phyloP scores from a whole-genome alignment of 2,113 vertebrate genomes.

The Talpa occidentalis region DNA sequence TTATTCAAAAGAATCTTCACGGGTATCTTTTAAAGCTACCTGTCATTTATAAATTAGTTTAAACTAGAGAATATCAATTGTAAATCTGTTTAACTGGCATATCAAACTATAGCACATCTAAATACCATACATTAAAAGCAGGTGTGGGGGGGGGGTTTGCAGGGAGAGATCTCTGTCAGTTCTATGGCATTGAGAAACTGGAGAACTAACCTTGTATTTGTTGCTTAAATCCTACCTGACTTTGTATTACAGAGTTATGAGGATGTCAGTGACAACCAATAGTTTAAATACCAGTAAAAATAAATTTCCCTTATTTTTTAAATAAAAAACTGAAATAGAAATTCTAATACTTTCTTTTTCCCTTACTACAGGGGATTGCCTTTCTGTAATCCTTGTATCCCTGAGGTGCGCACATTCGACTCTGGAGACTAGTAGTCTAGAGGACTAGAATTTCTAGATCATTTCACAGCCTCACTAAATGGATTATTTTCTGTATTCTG shows the following conservation, averaged over 20 bases:
- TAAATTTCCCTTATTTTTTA: not conserved
- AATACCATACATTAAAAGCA: not conserved
- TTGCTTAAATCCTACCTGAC: not conserved
- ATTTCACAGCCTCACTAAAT: constrained; percentile 7
- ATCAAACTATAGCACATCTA: not conserved
- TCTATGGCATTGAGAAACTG: too few relatives aligned
- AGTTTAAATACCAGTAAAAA: not conserved
- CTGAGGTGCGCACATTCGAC: not conserved
- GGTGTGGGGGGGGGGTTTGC: accelerated
- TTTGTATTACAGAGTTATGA: not conserved
- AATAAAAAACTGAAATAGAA: not conserved
- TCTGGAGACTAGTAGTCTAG: not conserved
- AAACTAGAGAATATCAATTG: not conserved
- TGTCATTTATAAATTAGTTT: not conserved
- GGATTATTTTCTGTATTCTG: not conserved
- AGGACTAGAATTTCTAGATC: not conserved
- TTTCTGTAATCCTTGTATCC: not conserved
- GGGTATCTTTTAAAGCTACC: not conserved
- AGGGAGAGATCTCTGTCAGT: not conserved
- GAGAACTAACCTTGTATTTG: not conserved
- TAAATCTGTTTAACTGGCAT: not conserved
- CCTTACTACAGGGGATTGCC: not conserved
- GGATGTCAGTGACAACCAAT: not conserved
- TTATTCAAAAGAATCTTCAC: not conserved
- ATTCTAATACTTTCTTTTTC: not conserved